Conservation (phyloP, 2,888 invertebrate species). For the Tachina lurida region DNA sequence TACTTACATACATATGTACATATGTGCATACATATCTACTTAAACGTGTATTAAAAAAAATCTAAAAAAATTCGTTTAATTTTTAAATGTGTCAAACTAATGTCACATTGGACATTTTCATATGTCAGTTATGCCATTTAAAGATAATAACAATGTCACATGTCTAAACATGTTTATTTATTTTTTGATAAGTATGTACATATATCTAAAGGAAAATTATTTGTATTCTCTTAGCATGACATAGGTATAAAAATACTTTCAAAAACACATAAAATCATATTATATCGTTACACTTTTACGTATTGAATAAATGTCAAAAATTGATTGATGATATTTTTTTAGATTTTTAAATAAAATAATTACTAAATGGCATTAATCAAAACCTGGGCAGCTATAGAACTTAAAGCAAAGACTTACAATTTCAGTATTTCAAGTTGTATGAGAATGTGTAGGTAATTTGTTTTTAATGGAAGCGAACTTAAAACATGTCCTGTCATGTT, state of each 20-base stretch:
- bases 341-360: not conserved
- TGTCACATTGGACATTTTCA: slow-evolving; percentile 52
- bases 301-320: slow-evolving; percentile 41
- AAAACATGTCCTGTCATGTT: no score
- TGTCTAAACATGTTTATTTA: slow-evolving; percentile 17
- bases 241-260: not conserved
- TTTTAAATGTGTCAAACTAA: slow-evolving; percentile 52
- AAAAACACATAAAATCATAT: slow-evolving; percentile 1
- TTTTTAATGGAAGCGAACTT: no score
- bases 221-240: not conserved
- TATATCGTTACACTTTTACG: not conserved
- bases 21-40: not conserved
- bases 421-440: no score
- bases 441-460: no score
- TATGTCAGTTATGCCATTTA: slow-evolving; percentile 54
- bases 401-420: no score
- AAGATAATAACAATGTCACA: slow-evolving; percentile 42
- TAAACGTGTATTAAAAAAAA: not conserved
- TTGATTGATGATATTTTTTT: slow-evolving; percentile 23
- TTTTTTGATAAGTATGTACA: not conserved
- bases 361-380: not conserved
- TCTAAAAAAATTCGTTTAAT: not conserved
- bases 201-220: slow-evolving; percentile 1
- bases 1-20: no score
- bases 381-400: not conserved